Percentiles rank a stretch among this genome's conserved stretches.
Conservation (phyloP, 2,113 vertebrate genomes). For the Elachura formosa region DNA sequence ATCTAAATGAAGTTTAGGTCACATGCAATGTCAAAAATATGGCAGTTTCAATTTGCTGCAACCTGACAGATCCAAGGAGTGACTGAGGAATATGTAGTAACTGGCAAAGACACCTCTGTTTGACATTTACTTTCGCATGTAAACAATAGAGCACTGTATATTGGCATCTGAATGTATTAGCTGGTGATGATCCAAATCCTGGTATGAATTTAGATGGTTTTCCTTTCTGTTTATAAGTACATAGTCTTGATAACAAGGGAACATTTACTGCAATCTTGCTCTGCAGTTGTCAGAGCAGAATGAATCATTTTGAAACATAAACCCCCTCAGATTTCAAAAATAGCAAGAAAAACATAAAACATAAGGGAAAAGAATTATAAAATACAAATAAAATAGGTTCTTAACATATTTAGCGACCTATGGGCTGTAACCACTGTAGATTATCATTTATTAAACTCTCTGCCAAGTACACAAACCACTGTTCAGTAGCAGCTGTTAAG, state of each 20-base stretch:
- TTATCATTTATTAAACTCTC: constrained; percentile 56
- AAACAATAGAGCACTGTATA: constrained; percentile 56
- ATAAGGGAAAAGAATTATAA: constrained; percentile 55
- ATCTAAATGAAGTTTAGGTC: constrained; percentile 65
- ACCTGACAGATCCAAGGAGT: constrained; percentile 48
- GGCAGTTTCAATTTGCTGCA: constrained; percentile 50
- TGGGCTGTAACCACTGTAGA: constrained; percentile 57
- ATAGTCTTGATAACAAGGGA: constrained; percentile 61
- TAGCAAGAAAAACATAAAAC: constrained; percentile 65
- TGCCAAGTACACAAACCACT: constrained; percentile 26
- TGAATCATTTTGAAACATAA: constrained; percentile 73
- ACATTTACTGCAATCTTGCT: constrained; percentile 67
- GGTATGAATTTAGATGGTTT: constrained; percentile 62
- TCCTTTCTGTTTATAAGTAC: constrained; percentile 64
- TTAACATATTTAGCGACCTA: constrained; percentile 53
- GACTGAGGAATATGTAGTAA: constrained; percentile 48
- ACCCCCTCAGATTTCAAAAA: constrained; percentile 68
- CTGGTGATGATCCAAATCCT: constrained; percentile 54
- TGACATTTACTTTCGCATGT: constrained; percentile 64
- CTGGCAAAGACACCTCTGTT: constrained; percentile 56
- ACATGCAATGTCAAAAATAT: constrained; percentile 59
- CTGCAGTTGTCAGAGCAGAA: constrained; percentile 61
- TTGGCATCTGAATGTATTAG: constrained; percentile 65
- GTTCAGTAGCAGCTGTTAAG: constrained; percentile 43
- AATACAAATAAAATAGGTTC: constrained; percentile 60